phyloP scores from a whole-genome alignment of 1,140 invertebrate species.

The Acromyrmex heyeri region DNA sequence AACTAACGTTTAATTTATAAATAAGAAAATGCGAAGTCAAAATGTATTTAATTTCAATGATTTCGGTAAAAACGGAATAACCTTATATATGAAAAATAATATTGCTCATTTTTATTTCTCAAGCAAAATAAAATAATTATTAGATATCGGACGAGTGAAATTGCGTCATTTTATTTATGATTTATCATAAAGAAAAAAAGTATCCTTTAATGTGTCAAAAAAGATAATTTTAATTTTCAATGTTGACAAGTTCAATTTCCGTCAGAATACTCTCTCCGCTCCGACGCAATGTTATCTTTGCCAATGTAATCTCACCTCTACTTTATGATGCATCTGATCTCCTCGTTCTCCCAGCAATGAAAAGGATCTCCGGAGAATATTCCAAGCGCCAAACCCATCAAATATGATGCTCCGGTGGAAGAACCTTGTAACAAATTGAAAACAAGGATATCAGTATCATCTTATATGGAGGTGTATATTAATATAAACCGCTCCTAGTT shows the following conservation, averaged over 20 bases:
- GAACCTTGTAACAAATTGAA: slow-evolving; percentile 37
- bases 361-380: slow-evolving; percentile 21
- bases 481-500: neutral
- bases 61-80: neutral
- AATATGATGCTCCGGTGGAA: slow-evolving; percentile 10
- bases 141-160: neutral
- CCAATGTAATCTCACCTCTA: slow-evolving; percentile 40
- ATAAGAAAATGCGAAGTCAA: neutral
- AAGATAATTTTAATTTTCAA: slow-evolving; percentile 13
- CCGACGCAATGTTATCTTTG: slow-evolving; percentile 38
- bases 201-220: neutral
- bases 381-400: slow-evolving; percentile 17
- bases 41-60: neutral
- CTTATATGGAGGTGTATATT: neutral
- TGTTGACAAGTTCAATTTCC: slow-evolving; percentile 13
- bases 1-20: neutral
- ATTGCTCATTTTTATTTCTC: neutral
- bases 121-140: neutral
- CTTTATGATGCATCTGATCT: slow-evolving; percentile 40
- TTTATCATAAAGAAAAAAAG: neutral
- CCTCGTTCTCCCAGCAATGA: neutral
- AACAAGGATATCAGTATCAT: neutral
- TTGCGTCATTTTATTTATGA: neutral
- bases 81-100: neutral
- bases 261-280: neutral